Evolutionary conservation across 2,888 invertebrate genomes (phyloP), one percentile per base, ranked within the genome.

Genomic region (Lacanobia wlatinum): DNA sequence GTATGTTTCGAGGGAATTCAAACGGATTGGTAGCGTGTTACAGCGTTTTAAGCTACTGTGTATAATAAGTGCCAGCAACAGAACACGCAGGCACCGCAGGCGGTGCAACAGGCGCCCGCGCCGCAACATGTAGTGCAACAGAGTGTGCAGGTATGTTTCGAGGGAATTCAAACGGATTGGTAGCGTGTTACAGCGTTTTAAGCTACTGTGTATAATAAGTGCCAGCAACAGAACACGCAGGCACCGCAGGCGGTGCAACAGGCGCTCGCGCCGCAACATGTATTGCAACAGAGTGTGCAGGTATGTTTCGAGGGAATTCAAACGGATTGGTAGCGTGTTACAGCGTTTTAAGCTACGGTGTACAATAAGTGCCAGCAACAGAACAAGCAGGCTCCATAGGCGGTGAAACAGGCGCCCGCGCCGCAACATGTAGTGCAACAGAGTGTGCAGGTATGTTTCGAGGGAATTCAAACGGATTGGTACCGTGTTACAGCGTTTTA

Each of bases 341-440:
- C 28, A 28, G 28, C 28, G 28, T 28, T 3, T 28, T 28, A 28
- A 28, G 2, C 28, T 28, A 34, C 94, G 0, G 94, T 94, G 60
- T 96, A 92, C 93, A 96, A 91, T 89, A 96, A 93, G 85, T 96
- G 91, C 43, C 96, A 93, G 71, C 93, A 91, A 72, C 91, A 90
- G 77, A 80, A 83, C 4, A 88, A 87, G 70, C 94, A 83, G 87
- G 62, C 83, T 58, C 96, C 83, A 0, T 96, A 87, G 85, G 93
- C 91, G 77, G 91, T 90, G 81, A 94, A 93, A 90, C 92, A 94
- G 82, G 90, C 93, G 12, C 90, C 96, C 72, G 92, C 90, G 71
- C 83, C 87, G 12, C 91, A 90, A 75, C 93, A 92, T 86, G 28
- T 28, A 90, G 94, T 95, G 0, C 96, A 94, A 85, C 95, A 95